A percentile compares a stretch with the other conserved stretches of the same genome.
These are phyloP conservation scores for Lasioglossum oenotherae DNA, from an alignment of 2,888 invertebrate genomes.

Conservation along the genomic window DNA sequence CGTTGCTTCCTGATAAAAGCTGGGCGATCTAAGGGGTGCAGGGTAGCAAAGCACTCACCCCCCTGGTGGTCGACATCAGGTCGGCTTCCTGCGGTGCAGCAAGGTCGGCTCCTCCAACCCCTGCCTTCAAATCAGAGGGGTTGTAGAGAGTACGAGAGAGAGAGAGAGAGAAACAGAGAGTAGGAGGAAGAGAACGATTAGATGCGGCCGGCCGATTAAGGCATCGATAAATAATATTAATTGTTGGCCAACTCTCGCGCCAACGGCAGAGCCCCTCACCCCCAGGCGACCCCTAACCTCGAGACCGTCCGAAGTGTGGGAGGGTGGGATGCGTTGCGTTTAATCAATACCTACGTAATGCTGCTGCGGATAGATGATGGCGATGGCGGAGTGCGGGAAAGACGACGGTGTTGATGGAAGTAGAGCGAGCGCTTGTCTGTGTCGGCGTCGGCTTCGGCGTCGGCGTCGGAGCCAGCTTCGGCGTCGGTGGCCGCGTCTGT, in stretches of 20 bases:
- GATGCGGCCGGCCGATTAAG: conserved; percentile 82
- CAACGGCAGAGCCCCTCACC: conserved; percentile 44
- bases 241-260: conserved; percentile 76
- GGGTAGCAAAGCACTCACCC: not conserved
- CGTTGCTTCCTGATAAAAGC: conserved; percentile 13
- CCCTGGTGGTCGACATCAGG: not conserved
- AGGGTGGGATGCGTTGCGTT: conserved; percentile 78
- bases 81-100: conserved; percentile 26
- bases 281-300: not conserved
- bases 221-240: conserved; percentile 84
- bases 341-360: conserved; percentile 82
- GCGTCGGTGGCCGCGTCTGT: conserved; percentile 26
- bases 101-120: conserved; percentile 45
- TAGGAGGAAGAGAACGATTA: conserved; percentile 64
- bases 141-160: conserved; percentile 35
- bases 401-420: conserved; percentile 60
- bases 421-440: conserved; percentile 43
- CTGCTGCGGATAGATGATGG: conserved; percentile 75
- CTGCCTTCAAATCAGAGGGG: conserved; percentile 53
- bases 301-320: not conserved
- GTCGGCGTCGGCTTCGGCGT: conserved; percentile 23
- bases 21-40: conserved; percentile 10
- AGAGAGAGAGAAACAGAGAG: not conserved
- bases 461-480: conserved; percentile 21
- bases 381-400: conserved; percentile 60